Evolutionary conservation across 2,888 invertebrate genomes (phyloP).

Genomic region (Cephus rjabovi): DNA sequence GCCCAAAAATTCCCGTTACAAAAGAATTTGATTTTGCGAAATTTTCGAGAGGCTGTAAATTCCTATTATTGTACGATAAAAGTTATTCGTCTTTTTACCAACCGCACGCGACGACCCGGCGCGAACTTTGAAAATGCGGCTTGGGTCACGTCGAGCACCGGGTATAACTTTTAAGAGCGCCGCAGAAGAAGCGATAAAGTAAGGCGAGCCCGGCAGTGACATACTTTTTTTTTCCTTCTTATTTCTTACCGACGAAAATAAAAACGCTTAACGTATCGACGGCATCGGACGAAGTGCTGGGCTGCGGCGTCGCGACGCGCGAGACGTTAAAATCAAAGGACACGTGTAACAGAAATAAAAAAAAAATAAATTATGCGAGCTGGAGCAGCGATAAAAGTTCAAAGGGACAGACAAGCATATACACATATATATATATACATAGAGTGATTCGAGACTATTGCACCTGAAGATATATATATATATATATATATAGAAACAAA

Average conservation of each 20-base stretch:
- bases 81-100: no score
- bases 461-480: no score
- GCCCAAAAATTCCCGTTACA: neutral
- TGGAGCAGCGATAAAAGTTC: constrained; percentile 39
- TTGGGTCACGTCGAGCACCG: neutral
- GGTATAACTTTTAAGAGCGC: neutral
- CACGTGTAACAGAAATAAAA: constrained; percentile 26
- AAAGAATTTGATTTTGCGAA: neutral
- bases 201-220: neutral
- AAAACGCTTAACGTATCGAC: constrained; percentile 21
- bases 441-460: no score
- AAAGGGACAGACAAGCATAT: constrained; percentile 28
- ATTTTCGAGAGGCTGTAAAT: neutral
- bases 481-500: no score
- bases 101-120: no score
- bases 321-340: constrained; percentile 6
- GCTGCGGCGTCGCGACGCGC: constrained; percentile 11
- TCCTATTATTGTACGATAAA: neutral
- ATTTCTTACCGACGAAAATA: constrained; percentile 12
- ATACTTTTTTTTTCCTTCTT: neutral
- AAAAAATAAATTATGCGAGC: constrained; percentile 32
- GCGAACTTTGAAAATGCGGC: no score
- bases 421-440: neutral
- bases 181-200: constrained; percentile 10
- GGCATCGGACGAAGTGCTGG: constrained; percentile 13